phyloP scores from a whole-genome alignment of 2,888 invertebrate species.

The Lepidochrysops patricia region DNA sequence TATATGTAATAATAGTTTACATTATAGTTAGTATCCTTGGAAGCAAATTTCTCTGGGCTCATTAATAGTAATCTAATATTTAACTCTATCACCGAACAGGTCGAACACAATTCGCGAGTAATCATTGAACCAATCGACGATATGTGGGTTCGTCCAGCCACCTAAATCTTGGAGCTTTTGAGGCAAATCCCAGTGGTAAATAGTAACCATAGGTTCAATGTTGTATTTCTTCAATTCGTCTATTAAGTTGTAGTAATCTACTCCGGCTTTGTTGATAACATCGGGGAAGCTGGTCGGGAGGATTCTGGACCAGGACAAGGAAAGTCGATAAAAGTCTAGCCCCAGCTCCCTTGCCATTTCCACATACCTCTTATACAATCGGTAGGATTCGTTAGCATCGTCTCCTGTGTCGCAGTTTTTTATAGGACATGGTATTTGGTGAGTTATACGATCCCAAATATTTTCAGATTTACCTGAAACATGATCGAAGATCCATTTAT shows the following conservation, averaged over 20 bases:
- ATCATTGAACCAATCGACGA: slow-evolving; percentile 47
- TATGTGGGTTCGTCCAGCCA: slow-evolving; percentile 50
- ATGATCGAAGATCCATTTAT: background rate
- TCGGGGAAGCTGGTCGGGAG: slow-evolving; percentile 66
- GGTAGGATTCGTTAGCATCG: slow-evolving; percentile 69
- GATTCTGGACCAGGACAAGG: slow-evolving; percentile 74
- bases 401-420: slow-evolving; percentile 68
- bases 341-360: slow-evolving; percentile 43
- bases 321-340: slow-evolving; percentile 60
- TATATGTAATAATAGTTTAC: too few relatives aligned
- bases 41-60: slow-evolving; percentile 47
- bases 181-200: slow-evolving; percentile 62
- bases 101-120: slow-evolving; percentile 44
- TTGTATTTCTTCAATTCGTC: slow-evolving; percentile 62
- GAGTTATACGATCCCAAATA: slow-evolving; percentile 75
- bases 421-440: slow-evolving; percentile 51
- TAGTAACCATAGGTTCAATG: slow-evolving; percentile 71
- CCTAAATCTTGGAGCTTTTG: slow-evolving; percentile 56
- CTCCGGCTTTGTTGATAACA: slow-evolving; percentile 54
- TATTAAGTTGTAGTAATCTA: slow-evolving; percentile 43
- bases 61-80: slow-evolving; percentile 68
- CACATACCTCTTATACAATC: slow-evolving; percentile 67
- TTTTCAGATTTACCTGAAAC: slow-evolving; percentile 59
- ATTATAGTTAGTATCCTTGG: slow-evolving; percentile 55
- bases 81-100: slow-evolving; percentile 49